Evolutionary conservation across 2,113 vertebrate genomes (phyloP).

Genomic region (Peromyscus polionotus): DNA sequence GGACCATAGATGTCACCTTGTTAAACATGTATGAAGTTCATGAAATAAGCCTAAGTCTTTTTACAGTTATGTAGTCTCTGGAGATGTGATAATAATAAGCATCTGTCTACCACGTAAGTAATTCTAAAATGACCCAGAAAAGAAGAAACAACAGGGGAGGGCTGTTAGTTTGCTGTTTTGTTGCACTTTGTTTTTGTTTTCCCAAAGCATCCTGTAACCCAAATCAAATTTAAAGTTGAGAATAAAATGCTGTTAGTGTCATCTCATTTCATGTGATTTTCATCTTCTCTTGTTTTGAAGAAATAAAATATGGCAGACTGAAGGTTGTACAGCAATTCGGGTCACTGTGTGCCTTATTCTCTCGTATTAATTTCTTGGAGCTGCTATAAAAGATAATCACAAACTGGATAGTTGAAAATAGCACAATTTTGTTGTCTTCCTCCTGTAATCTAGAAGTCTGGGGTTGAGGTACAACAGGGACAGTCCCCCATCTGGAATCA

Average conservation of each 20-base stretch:
- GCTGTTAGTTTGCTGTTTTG: not conserved
- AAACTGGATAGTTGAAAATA: not conserved
- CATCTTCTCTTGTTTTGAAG: not conserved
- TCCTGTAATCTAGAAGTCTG: not conserved
- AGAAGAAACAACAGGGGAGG: not conserved
- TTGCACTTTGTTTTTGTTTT: not conserved
- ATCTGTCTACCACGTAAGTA: constrained; percentile 48
- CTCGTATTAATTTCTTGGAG: not conserved
- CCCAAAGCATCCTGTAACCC: not conserved
- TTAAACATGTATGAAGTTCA: constrained; percentile 81
- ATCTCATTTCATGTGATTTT: not conserved
- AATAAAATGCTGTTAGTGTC: not conserved
- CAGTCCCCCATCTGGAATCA: not conserved
- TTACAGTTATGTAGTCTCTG: constrained; percentile 27
- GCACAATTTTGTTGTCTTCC: not conserved
- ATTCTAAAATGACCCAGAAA: constrained; percentile 50
- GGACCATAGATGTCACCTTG: constrained; percentile 58
- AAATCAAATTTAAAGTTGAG: constrained; percentile 34
- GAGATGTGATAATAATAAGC: constrained; percentile 61
- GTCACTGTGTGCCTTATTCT: not conserved
- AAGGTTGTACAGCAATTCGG: not conserved
- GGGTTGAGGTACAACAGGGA: not conserved
- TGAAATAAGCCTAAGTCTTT: constrained; percentile 50
- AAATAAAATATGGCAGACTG: not conserved
- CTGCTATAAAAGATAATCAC: not conserved